Evolutionary conservation across 2,113 vertebrate genomes (phyloP).

Genomic region (Anarhynchus alexandrinus): DNA sequence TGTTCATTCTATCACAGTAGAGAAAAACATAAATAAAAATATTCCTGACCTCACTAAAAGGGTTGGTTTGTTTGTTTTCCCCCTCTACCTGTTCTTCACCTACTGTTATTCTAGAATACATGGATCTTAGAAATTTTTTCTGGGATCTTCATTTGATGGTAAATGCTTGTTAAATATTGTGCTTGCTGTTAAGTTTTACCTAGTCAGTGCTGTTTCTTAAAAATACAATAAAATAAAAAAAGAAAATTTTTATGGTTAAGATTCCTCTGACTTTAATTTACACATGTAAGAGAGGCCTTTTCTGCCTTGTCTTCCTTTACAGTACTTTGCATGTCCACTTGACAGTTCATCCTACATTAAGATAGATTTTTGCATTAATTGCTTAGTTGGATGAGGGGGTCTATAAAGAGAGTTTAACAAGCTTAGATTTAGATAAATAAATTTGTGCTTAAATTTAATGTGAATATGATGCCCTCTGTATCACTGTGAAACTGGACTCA

Average conservation of each 20-base stretch:
- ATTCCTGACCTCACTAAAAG: background rate
- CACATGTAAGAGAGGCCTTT: background rate
- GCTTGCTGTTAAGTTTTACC: background rate
- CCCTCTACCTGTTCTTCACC: background rate
- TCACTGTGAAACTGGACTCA: background rate
- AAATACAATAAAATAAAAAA: background rate
- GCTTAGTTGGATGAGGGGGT: background rate
- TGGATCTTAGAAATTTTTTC: background rate
- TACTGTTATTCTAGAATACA: background rate
- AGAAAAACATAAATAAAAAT: background rate
- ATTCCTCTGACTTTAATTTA: background rate
- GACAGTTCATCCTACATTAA: background rate
- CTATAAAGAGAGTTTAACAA: background rate
- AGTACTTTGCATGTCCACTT: background rate
- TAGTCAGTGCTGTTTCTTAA: background rate
- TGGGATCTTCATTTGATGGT: background rate
- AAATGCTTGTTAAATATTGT: background rate
- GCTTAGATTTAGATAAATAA: background rate
- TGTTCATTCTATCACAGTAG: background rate
- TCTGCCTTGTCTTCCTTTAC: background rate
- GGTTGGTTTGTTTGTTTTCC: accelerated
- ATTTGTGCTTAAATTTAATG: background rate
- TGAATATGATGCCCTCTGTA: background rate
- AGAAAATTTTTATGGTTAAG: background rate
- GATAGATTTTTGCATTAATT: background rate